phyloP scores from a whole-genome alignment of 2,113 vertebrate genomes.

The Coptodon bakossiorum region DNA sequence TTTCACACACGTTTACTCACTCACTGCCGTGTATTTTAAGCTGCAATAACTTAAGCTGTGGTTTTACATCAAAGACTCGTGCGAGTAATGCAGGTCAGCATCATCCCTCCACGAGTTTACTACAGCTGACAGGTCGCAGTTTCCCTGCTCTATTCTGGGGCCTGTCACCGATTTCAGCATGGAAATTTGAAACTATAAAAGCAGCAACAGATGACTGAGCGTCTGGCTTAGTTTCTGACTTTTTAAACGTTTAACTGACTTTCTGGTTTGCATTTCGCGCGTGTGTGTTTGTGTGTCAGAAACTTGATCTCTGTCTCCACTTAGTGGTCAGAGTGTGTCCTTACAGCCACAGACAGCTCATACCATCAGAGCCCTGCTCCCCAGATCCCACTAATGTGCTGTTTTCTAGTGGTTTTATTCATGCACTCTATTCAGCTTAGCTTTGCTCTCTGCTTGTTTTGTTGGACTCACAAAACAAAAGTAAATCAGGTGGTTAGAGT shows the following conservation, averaged over 20 bases:
- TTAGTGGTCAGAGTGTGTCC: conserved; percentile 10
- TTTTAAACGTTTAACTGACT: background rate
- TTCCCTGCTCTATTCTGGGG: background rate
- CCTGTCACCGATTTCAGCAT: background rate
- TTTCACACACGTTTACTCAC: background rate
- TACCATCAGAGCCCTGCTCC: conserved; percentile 67
- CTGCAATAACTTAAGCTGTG: background rate
- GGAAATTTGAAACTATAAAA: background rate
- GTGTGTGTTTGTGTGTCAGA: background rate
- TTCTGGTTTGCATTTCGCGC: background rate
- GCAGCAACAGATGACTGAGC: background rate
- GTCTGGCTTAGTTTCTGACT: background rate
- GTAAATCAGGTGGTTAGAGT: background rate
- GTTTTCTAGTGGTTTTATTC: background rate
- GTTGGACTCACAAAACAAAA: background rate
- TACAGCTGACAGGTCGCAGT: background rate
- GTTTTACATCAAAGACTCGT: background rate
- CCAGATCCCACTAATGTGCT: conserved; percentile 26
- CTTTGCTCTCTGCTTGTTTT: background rate
- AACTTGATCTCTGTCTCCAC: conserved; percentile 26
- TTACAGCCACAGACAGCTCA: background rate
- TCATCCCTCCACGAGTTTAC: background rate
- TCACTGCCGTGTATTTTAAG: background rate
- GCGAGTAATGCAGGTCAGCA: background rate
- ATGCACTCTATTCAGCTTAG: background rate